Base-by-base conservation (phyloP, 2,113 vertebrate species). In the Aptenodytes patagonicus region DNA sequence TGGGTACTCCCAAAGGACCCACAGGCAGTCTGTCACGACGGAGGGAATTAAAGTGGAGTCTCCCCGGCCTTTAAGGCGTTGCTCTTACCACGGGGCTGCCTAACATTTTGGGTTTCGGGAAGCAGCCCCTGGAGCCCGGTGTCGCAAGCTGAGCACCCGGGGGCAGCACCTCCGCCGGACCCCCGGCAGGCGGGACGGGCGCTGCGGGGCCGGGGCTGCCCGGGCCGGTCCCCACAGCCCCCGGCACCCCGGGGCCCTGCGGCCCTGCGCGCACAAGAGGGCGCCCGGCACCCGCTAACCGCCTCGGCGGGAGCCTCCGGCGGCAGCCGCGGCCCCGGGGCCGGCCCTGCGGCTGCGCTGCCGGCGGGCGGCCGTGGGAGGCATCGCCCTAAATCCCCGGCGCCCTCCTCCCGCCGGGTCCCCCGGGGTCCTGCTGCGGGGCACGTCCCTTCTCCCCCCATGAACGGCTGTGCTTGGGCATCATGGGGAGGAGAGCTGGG, bases 21-120 rank as follows among this genome's bases (percentile, higher is more conserved):
- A 1, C 38, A 13, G 34, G 6, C 1, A 1, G 1, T 32, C n/a
- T 38, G 17, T 38, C 13, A 3, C 0, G 2, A 16, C 3, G 2
- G 34, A 38, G 9, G 4, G 40, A 47, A n/a, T 40, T 21, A 7
- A 3, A 76, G 58, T 0, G 0, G 29, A 11, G 13, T 69, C 40
- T 91, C 26, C 22, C 19, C 0, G 1, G 13, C 29, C n/a, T 57
- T 52, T 31, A 13, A 21, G 46, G 51, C 2, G 8, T 18, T n/a
- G 31, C 76, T n/a, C 3, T 29, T 36, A 25, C 15, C 60, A 2
- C 2, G 5, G 71, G 32, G 25, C 36, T 61, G 34, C 57, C 36
- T 14, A 25, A 54, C 58, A 2, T 0, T 54, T 3, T 11, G 34
- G 22, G 5, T 32, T 40, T 38, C 4, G 11, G 15, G 25, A 4